Conservation (phyloP, 2,113 vertebrate species). For the Eolophus roseicapilla region DNA sequence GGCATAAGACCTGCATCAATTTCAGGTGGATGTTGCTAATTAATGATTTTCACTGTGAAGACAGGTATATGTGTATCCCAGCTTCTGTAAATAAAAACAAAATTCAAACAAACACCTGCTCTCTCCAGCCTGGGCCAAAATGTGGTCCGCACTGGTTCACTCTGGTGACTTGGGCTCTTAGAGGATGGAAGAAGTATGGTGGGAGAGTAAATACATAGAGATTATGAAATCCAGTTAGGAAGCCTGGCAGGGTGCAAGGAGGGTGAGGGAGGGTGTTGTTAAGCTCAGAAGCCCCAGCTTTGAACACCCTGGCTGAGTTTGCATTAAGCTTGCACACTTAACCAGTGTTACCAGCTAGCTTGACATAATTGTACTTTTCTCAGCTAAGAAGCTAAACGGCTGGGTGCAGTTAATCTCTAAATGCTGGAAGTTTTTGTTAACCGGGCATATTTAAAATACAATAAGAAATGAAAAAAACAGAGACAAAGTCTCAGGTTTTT, state of each 20-base stretch:
- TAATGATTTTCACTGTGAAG: neutral
- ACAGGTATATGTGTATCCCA: neutral
- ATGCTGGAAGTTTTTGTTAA: neutral
- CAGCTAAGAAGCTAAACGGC: neutral
- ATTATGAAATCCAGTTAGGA: neutral
- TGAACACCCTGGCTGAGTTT: neutral
- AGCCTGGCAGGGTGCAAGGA: rapidly evolving
- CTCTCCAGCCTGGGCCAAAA: neutral
- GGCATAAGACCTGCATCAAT: neutral
- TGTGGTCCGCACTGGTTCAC: neutral
- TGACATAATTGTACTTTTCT: neutral
- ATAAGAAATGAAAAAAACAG: neutral
- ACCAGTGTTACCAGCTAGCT: neutral
- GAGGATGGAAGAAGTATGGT: neutral
- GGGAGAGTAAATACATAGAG: neutral
- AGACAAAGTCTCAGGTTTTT: neutral
- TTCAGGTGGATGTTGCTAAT: neutral
- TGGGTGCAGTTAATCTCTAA: neutral
- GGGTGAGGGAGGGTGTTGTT: neutral
- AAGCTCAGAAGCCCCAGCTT: neutral
- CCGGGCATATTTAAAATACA: neutral
- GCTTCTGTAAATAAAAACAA: neutral
- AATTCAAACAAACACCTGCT: neutral
- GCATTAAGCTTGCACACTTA: neutral
- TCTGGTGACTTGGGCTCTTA: neutral